Evolutionary conservation across 2,888 invertebrate species (phyloP).

Genomic region (Leptinotarsa rubiginosa): DNA sequence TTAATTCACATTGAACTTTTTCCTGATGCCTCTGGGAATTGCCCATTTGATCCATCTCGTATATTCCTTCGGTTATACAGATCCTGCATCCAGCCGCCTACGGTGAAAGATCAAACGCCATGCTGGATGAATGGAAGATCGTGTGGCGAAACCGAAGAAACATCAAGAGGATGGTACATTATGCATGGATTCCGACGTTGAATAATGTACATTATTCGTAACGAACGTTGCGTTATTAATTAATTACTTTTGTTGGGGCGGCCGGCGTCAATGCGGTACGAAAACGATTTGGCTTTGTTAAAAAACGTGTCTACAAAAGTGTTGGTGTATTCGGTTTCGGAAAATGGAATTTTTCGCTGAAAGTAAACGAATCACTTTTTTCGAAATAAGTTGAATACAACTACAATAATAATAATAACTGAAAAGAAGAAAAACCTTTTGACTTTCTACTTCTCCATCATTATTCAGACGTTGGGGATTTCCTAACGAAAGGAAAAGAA

Average conservation of each 20-base stretch:
- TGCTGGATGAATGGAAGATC: not conserved
- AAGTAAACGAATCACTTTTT: too few species aligned
- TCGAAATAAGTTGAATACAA: too few species aligned
- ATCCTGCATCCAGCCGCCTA: not conserved
- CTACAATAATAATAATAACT: too few species aligned
- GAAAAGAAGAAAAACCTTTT: too few species aligned
- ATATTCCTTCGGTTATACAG: not conserved
- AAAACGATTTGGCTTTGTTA: not conserved
- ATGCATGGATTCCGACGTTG: not conserved
- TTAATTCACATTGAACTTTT: too few species aligned
- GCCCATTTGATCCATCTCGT: not conserved
- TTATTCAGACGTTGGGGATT: too few species aligned
- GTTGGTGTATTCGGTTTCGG: too few species aligned
- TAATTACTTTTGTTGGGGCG: slow-evolving; percentile 7
- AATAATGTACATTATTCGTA: not conserved
- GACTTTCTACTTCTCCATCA: too few species aligned
- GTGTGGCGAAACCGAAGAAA: slow-evolving; percentile 13
- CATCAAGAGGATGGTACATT: slow-evolving; percentile 8
- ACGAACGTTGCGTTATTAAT: slow-evolving; percentile 12
- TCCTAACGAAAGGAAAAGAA: too few species aligned
- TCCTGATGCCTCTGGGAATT: too few species aligned
- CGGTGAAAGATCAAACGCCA: slow-evolving; percentile 5
- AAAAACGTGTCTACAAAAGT: not conserved
- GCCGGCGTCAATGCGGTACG: not conserved
- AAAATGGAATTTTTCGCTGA: too few species aligned